phyloP scores from a whole-genome alignment of 2,888 invertebrate species.

The Volucella bombylans region DNA sequence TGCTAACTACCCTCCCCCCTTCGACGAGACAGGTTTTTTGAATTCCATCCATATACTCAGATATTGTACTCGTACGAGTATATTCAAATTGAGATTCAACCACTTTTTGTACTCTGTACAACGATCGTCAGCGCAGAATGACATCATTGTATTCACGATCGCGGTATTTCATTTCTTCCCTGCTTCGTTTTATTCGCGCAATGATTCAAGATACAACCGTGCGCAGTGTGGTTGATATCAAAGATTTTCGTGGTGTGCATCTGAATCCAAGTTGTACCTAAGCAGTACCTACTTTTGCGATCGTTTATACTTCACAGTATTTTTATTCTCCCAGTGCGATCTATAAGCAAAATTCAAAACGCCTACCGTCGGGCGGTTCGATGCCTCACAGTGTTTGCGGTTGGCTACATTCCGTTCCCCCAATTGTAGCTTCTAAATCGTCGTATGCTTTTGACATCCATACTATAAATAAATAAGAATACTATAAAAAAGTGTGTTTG shows the following conservation, averaged over 20 bases:
- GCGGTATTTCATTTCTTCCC: no score
- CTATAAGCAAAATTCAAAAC: constrained; percentile 17
- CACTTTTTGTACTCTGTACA: no score
- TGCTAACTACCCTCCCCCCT: no score
- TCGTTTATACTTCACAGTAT: constrained; percentile 56
- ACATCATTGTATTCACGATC: no score
- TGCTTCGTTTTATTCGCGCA: no score
- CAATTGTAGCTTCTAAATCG: constrained; percentile 74
- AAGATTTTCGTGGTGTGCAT: constrained; percentile 48
- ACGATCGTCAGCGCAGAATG: no score
- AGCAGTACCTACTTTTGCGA: background rate
- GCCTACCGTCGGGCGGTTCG: constrained; percentile 68
- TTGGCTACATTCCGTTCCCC: constrained; percentile 74
- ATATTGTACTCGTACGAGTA: no score
- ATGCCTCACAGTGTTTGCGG: constrained; percentile 75
- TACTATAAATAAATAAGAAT: constrained; percentile 53
- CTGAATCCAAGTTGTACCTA: constrained; percentile 1
- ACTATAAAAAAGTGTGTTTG: constrained; percentile 49
- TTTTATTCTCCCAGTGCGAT: constrained; percentile 4
- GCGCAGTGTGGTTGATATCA: constrained; percentile 7
- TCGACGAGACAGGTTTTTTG: no score
- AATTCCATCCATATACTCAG: no score
- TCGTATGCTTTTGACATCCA: constrained; percentile 75
- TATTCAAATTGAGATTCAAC: no score
- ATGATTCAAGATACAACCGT: constrained; percentile 22